phyloP scores from a whole-genome alignment of 2,888 invertebrate genomes.

The Troides aeacus region DNA sequence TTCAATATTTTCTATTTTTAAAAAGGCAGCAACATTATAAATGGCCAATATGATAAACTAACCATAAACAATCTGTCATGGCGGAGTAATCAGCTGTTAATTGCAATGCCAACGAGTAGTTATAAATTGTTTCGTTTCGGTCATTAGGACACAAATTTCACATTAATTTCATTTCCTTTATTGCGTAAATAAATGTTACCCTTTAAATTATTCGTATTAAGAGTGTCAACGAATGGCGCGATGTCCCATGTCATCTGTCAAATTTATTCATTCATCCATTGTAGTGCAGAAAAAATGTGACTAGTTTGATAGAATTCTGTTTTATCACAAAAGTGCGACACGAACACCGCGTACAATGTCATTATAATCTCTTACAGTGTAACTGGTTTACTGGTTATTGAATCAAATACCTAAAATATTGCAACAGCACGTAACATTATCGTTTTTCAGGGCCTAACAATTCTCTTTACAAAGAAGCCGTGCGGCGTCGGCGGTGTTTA shows the following conservation, averaged over 20 bases:
- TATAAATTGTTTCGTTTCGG: slow-evolving; percentile 48
- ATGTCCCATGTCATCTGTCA: slow-evolving; percentile 75
- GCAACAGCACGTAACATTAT: slow-evolving; percentile 41
- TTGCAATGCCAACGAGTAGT: slow-evolving; percentile 67
- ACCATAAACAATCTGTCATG: slow-evolving; percentile 61
- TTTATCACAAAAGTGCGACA: slow-evolving; percentile 61
- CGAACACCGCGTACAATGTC: slow-evolving; percentile 54
- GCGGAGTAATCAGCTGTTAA: slow-evolving; percentile 78
- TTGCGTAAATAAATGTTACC: slow-evolving; percentile 35
- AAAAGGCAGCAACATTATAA: slow-evolving; percentile 17
- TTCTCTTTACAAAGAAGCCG: slow-evolving; percentile 68
- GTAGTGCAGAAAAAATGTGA: slow-evolving; percentile 76
- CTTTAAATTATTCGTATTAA: slow-evolving; percentile 36
- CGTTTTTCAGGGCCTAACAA: slow-evolving; percentile 50
- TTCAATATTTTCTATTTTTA: neutral
- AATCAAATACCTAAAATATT: slow-evolving; percentile 43
- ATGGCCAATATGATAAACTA: slow-evolving; percentile 25
- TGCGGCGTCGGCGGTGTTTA: slow-evolving; percentile 65
- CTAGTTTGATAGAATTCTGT: slow-evolving; percentile 70
- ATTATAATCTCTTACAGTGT: slow-evolving; percentile 51
- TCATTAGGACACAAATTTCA: slow-evolving; percentile 41
- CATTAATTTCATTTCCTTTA: slow-evolving; percentile 36
- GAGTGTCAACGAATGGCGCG: slow-evolving; percentile 68
- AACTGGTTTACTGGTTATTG: slow-evolving; percentile 43
- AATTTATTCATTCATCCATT: slow-evolving; percentile 74